Evolutionary conservation across 2,797 vertebrate genomes (phyloP).

Genomic region (Paramormyrops hopkinsi): DNA sequence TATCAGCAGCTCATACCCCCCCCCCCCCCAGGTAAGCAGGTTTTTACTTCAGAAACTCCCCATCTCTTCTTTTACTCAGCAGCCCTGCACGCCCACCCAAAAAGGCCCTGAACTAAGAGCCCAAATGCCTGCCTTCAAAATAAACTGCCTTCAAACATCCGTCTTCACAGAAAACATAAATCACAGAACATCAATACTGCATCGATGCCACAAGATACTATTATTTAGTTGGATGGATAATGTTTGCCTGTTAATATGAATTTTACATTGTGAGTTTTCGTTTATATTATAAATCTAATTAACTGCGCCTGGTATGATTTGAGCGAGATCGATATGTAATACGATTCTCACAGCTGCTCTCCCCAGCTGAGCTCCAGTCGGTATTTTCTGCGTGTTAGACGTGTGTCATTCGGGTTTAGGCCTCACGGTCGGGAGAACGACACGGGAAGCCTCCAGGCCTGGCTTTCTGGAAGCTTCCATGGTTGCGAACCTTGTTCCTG

Average conservation of each 20-base stretch:
- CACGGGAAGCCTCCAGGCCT: not conserved
- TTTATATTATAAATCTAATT: slow-evolving; percentile 86
- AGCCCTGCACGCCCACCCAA: not conserved
- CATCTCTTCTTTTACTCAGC: not conserved
- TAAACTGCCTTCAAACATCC: slow-evolving; percentile 37
- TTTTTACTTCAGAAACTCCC: not conserved
- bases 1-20: not conserved
- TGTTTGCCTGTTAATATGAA: slow-evolving; percentile 64
- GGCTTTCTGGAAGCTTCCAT: not conserved
- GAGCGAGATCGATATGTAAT: slow-evolving; percentile 75
- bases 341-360: slow-evolving; percentile 72
- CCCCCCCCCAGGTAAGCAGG: not conserved
- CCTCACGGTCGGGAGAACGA: slow-evolving; percentile 56
- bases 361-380: slow-evolving; percentile 57
- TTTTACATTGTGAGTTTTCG: slow-evolving; percentile 66
- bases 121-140: slow-evolving; percentile 30
- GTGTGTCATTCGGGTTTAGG: slow-evolving; percentile 43
- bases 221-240: slow-evolving; percentile 65
- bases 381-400: slow-evolving; percentile 68
- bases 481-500: not conserved
- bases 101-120: not conserved
- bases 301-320: slow-evolving; percentile 60
- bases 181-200: slow-evolving; percentile 57
- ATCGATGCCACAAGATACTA: slow-evolving; percentile 52
- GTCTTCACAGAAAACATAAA: slow-evolving; percentile 51